Percentiles rank a stretch among this genome's conserved stretches.
Evolutionary conservation across 2,797 vertebrate species (phyloP).

Genomic region (Urosaurus nigricauda): DNA sequence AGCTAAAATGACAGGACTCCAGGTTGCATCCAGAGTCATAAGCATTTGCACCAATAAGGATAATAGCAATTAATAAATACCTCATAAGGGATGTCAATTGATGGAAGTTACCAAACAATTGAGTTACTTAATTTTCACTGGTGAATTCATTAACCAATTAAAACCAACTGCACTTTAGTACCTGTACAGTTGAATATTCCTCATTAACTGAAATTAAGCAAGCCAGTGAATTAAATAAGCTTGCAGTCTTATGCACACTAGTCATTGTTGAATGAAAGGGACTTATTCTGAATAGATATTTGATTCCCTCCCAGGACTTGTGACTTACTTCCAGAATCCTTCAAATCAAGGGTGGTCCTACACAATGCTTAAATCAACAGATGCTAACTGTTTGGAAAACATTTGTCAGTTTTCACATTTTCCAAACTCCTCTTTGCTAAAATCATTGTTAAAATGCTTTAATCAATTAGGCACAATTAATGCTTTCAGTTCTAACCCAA

Average conservation of each 20-base stretch:
- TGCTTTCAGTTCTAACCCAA: slow-evolving; percentile 34
- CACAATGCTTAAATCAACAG: not conserved
- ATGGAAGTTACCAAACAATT: slow-evolving; percentile 7
- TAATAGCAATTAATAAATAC: not conserved
- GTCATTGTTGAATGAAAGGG: not conserved
- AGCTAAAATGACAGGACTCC: not conserved
- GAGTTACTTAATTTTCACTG: not conserved
- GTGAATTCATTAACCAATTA: slow-evolving; percentile 20
- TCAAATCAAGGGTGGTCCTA: not conserved
- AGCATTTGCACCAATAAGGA: not conserved
- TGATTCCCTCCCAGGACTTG: too few species aligned
- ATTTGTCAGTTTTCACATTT: slow-evolving; percentile 17
- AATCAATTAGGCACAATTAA: slow-evolving; percentile 24
- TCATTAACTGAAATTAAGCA: not conserved
- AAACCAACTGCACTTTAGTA: not conserved
- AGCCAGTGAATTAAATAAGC: not conserved
- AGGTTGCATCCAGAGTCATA: not conserved
- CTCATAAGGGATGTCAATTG: not conserved
- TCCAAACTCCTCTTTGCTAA: slow-evolving; percentile 16
- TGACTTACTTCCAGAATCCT: not conserved
- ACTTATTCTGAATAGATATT: not conserved
- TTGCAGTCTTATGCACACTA: not conserved
- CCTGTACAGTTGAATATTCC: not conserved
- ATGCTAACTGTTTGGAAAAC: not conserved
- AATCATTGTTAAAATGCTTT: slow-evolving; percentile 13